phyloP scores from a whole-genome alignment of 2,113 vertebrate genomes.

The Australoheros scitulus region DNA sequence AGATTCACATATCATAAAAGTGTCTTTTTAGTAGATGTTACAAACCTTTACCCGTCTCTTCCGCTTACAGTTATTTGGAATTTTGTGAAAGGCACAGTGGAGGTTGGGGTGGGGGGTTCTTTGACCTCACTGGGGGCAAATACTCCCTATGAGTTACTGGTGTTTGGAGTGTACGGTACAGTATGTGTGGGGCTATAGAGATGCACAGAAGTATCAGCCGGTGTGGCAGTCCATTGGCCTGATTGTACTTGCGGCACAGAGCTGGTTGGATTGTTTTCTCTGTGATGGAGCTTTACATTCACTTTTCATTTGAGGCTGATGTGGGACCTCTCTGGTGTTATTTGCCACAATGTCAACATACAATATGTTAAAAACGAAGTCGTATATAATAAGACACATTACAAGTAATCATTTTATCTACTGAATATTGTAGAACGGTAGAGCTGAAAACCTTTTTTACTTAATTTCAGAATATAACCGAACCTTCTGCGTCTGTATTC shows the following conservation, averaged over 20 bases:
- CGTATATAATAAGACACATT: not conserved
- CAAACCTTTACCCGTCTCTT: slow-evolving; percentile 51
- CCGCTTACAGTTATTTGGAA: slow-evolving; percentile 9
- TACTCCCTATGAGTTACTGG: slow-evolving; percentile 34
- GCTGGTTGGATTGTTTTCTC: not conserved
- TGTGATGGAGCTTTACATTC: slow-evolving; percentile 16
- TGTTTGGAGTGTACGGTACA: slow-evolving; percentile 11
- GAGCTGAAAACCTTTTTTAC: slow-evolving; percentile 9
- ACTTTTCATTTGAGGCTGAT: not conserved
- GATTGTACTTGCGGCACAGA: not conserved
- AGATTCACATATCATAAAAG: slow-evolving; percentile 64
- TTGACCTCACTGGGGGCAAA: slow-evolving; percentile 41
- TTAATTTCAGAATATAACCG: slow-evolving; percentile 39
- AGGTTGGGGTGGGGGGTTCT: slow-evolving; percentile 12
- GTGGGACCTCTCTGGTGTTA: not conserved
- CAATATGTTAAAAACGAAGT: not conserved
- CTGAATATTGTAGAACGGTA: not conserved
- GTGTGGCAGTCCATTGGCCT: slow-evolving; percentile 1
- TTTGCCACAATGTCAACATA: slow-evolving; percentile 32
- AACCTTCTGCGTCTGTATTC: slow-evolving; percentile 34
- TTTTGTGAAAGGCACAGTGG: slow-evolving; percentile 42
- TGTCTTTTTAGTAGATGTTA: slow-evolving; percentile 61
- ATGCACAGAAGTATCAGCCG: slow-evolving; percentile 1
- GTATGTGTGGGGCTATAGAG: not conserved
- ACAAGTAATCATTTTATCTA: slow-evolving; percentile 33